A percentile compares a stretch with the other conserved stretches of the same genome.
Conservation (phyloP, 2,797 vertebrate genomes). For the Leucoraja ocellata region DNA sequence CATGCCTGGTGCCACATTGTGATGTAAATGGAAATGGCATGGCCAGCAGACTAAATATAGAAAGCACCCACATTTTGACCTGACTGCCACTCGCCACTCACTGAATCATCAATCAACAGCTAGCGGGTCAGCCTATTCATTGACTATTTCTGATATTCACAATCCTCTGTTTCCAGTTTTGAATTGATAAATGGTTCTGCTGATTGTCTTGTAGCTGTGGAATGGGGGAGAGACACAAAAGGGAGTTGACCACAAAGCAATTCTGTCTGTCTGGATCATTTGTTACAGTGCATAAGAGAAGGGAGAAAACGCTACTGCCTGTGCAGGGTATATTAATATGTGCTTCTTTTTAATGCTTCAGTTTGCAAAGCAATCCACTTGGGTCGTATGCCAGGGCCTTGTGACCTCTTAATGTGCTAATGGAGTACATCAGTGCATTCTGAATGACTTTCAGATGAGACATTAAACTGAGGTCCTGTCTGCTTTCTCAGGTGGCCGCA, state of each 20-base stretch:
- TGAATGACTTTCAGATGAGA: neutral
- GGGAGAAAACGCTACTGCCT: neutral
- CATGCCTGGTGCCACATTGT: neutral
- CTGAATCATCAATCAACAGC: slow-evolving; percentile 9
- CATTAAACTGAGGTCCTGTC: neutral
- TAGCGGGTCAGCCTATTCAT: neutral
- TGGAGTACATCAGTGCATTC: neutral
- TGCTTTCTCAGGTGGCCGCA: neutral
- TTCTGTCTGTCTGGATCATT: slow-evolving; percentile 14
- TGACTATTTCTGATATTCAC: slow-evolving; percentile 29
- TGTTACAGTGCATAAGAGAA: neutral
- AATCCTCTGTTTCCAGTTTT: slow-evolving; percentile 3
- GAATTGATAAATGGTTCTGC: slow-evolving; percentile 12
- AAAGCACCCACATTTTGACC: neutral
- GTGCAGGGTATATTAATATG: neutral
- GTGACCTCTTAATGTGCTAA: slow-evolving; percentile 7
- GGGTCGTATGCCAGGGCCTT: neutral
- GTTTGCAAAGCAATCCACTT: neutral
- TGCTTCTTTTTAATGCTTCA: neutral
- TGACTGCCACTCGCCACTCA: slow-evolving; percentile 23
- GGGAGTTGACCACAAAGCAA: neutral
- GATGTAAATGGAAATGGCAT: neutral
- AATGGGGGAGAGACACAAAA: neutral
- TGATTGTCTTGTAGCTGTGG: neutral
- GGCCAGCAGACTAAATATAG: neutral